Evolutionary conservation across 2,888 invertebrate species (phyloP).

Genomic region (Plebejus argus): DNA sequence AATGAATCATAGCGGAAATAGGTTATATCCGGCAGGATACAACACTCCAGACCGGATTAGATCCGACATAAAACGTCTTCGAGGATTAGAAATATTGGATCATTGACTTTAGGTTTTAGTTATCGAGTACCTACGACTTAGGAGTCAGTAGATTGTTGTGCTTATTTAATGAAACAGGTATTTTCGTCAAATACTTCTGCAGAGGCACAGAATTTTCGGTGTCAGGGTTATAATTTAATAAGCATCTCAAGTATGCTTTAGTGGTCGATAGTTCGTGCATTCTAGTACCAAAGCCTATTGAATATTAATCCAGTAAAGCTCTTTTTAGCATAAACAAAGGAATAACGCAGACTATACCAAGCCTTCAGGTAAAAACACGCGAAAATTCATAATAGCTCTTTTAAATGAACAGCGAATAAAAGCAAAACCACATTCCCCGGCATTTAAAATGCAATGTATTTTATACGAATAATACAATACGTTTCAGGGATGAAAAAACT

Average conservation of each 20-base stretch:
- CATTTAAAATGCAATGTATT: constrained; percentile 6
- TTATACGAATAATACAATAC: constrained; percentile 4
- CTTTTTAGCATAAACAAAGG: background rate
- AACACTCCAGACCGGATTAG: background rate
- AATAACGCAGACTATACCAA: background rate
- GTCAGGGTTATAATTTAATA: constrained; percentile 6
- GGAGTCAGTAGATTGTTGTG: too few relatives aligned
- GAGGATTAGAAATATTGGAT: background rate
- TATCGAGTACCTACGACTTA: too few relatives aligned
- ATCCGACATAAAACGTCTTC: background rate
- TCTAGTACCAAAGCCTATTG: background rate
- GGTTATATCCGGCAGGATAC: constrained; percentile 7
- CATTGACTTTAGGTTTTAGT: background rate
- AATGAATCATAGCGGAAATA: constrained; percentile 7
- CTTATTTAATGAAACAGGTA: background rate
- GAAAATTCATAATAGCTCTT: background rate
- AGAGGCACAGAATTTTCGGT: background rate
- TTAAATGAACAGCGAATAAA: background rate
- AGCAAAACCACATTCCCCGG: background rate
- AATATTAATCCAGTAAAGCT: background rate
- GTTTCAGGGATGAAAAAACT: constrained; percentile 24
- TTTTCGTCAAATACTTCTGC: background rate
- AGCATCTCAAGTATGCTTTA: constrained; percentile 25
- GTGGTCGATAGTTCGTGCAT: constrained; percentile 13
- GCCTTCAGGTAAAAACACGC: background rate